Conservation (phyloP, 1,140 invertebrate species). For the Bombus confusus region DNA sequence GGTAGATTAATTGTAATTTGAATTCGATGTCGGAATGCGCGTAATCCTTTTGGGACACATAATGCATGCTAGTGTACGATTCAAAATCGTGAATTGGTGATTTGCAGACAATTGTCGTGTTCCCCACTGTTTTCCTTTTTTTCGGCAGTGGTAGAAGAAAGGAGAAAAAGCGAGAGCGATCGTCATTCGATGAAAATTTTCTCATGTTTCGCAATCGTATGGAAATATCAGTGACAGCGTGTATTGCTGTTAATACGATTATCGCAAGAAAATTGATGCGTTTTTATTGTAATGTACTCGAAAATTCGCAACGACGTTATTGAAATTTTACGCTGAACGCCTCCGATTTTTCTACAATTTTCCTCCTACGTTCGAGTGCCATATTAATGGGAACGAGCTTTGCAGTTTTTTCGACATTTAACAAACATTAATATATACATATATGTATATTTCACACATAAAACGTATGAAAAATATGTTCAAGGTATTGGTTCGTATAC, state of each 20-base stretch:
- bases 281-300: conserved; percentile 24
- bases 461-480: not conserved
- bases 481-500: not conserved
- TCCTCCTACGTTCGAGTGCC: no score
- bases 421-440: not conserved
- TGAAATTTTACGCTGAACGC: not conserved
- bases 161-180: not conserved
- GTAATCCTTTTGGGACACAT: conserved; percentile 63
- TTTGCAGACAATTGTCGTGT: conserved; percentile 57
- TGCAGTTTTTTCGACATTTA: not conserved
- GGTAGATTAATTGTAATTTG: conserved; percentile 68
- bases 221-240: conserved; percentile 11
- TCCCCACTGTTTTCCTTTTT: not conserved
- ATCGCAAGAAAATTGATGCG: conserved; percentile 10
- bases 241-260: conserved; percentile 26
- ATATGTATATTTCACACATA: not conserved
- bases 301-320: conserved; percentile 9
- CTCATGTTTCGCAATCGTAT: conserved; percentile 23
- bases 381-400: no score
- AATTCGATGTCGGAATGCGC: conserved; percentile 61
- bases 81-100: conserved; percentile 62
- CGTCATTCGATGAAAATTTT: not conserved
- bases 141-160: not conserved
- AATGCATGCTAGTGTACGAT: conserved; percentile 52
- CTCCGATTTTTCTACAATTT: not conserved